Conservation (phyloP, 92 coral and sea anemone species). For the Umimayanthus kanabou region DNA sequence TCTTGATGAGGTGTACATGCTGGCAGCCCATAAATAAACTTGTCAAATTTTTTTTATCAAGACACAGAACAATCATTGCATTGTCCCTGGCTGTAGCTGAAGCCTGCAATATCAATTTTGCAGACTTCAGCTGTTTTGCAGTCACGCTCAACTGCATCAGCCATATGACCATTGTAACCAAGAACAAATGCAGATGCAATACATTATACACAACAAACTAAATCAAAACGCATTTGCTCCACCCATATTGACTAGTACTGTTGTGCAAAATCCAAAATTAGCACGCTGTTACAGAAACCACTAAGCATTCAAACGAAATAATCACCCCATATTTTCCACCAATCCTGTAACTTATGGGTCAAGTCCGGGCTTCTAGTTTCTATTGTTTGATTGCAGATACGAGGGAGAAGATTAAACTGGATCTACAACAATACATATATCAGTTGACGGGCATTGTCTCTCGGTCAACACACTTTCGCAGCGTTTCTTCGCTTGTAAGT, state of each 20-base stretch:
- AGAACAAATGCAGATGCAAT: neutral
- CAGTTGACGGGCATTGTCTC: conserved; percentile 13
- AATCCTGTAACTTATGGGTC: conserved; percentile 3
- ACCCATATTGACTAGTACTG: neutral
- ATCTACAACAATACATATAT: neutral
- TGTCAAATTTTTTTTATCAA: neutral
- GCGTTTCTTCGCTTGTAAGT: conserved; percentile 3
- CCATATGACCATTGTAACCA: neutral
- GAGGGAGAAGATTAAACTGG: neutral
- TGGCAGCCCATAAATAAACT: no score
- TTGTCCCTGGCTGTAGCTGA: no score
- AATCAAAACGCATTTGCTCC: conserved; percentile 11
- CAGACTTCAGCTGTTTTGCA: neutral
- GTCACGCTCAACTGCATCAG: conserved; percentile 27
- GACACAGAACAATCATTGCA: no score
- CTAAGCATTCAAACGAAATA: neutral
- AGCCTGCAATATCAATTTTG: neutral
- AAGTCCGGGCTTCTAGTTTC: neutral
- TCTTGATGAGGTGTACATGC: no score
- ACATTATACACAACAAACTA: neutral
- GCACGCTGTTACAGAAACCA: neutral
- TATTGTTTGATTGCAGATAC: conserved; percentile 16
- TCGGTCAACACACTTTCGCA: neutral
- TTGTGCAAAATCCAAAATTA: conserved; percentile 22
- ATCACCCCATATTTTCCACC: neutral